These are phyloP conservation scores for Melanophora roralis DNA, from an alignment of 2,888 invertebrate species.

Conservation along the genomic window DNA sequence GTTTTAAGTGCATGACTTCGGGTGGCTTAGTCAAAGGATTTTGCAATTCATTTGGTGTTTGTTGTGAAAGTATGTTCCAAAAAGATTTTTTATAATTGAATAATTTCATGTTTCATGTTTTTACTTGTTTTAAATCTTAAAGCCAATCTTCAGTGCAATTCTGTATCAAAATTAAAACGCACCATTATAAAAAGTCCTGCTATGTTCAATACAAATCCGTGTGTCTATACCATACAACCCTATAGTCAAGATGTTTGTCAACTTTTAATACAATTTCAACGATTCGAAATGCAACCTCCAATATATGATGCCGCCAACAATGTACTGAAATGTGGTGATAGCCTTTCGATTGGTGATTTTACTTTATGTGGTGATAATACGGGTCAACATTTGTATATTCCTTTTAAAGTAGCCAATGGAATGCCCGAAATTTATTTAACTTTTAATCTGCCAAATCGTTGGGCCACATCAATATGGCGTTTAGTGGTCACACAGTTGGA, in stretches of 20 bases:
- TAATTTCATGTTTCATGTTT: neutral
- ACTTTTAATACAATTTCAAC: constrained; percentile 72
- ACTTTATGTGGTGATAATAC: constrained; percentile 81
- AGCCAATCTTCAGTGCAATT: constrained; percentile 74
- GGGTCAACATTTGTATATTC: constrained; percentile 79
- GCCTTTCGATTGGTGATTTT: constrained; percentile 69
- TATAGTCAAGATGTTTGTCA: constrained; percentile 74
- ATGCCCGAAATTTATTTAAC: constrained; percentile 75
- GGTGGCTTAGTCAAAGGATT: constrained; percentile 73
- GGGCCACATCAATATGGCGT: constrained; percentile 77
- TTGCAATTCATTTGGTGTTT: constrained; percentile 74
- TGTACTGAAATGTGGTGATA: constrained; percentile 68
- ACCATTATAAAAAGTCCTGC: constrained; percentile 72
- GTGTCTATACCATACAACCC: constrained; percentile 72
- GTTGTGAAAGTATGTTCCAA: constrained; percentile 72
- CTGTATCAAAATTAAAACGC: constrained; percentile 71
- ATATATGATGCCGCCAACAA: constrained; percentile 52
- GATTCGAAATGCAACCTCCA: constrained; percentile 70
- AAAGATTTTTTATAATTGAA: neutral
- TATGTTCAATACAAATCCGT: constrained; percentile 61
- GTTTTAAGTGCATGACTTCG: constrained; percentile 72
- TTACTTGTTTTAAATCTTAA: neutral
- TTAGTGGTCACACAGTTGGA: constrained; percentile 82
- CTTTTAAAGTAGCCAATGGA: constrained; percentile 71
- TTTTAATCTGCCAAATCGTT: constrained; percentile 77